Evolutionary conservation across 2,113 vertebrate genomes (phyloP).

Genomic region (Anolis carolinensis): DNA sequence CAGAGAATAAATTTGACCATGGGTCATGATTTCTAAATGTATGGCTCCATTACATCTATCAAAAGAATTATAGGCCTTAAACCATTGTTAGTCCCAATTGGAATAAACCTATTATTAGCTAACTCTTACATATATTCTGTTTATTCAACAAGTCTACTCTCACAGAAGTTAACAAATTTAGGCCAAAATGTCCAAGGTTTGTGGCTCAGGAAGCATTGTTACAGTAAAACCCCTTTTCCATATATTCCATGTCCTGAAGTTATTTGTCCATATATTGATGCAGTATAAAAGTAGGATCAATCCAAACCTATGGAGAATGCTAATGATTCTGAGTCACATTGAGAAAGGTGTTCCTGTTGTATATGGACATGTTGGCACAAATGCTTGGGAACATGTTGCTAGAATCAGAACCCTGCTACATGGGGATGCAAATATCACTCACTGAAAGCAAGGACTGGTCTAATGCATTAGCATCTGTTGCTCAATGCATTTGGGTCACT

Average conservation of each 20-base stretch:
- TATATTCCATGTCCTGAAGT: not conserved
- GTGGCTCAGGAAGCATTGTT: no score
- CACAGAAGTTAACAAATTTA: no score
- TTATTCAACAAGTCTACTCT: no score
- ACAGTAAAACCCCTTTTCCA: no score
- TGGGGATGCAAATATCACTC: not conserved
- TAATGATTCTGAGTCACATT: not conserved
- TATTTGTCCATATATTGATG: not conserved
- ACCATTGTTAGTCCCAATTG: no score
- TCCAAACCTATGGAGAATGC: not conserved
- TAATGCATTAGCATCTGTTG: no score
- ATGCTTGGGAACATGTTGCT: not conserved
- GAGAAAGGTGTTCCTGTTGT: not conserved
- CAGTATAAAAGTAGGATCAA: not conserved
- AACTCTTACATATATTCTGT: no score
- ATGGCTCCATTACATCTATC: not conserved
- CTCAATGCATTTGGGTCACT: no score
- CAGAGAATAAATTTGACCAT: not conserved
- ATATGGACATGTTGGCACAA: not conserved
- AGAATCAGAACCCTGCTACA: not conserved
- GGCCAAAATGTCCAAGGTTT: not conserved
- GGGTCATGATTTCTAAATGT: not conserved
- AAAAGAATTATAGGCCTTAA: not conserved
- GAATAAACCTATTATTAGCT: no score
- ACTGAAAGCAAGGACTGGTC: not conserved